A percentile compares a stretch with the other conserved stretches of the same genome.
phyloP scores from a whole-genome alignment of 2,113 vertebrate genomes.

The Melanerpes formicivorus region DNA sequence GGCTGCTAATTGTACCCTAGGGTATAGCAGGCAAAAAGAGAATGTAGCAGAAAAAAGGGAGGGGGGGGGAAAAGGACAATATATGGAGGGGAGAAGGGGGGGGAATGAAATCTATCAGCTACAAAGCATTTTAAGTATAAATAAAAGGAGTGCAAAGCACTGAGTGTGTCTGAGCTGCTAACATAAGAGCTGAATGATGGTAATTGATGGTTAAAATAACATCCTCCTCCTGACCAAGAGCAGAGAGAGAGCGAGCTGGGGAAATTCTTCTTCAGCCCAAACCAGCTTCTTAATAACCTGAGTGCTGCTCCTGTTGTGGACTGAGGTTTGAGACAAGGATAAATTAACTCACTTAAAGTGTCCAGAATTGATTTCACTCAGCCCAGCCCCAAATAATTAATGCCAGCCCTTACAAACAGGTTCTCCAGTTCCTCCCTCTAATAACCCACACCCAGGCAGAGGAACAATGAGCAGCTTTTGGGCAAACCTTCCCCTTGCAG shows the following conservation, averaged over 20 bases:
- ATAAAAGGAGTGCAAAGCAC: not conserved
- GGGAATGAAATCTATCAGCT: not conserved
- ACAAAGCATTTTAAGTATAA: conserved; percentile 12
- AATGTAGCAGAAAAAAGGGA: not conserved
- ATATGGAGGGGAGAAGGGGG: no score
- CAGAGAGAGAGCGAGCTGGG: not conserved
- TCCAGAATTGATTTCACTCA: not conserved
- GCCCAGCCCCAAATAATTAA: not conserved
- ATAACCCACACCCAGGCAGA: not conserved
- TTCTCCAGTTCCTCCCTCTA: not conserved
- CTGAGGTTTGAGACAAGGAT: not conserved
- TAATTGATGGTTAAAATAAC: not conserved
- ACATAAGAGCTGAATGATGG: not conserved
- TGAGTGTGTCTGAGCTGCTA: not conserved
- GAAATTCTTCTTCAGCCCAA: not conserved
- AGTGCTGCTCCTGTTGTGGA: not conserved
- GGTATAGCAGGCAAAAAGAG: not conserved
- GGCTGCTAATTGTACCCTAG: conserved; percentile 46
- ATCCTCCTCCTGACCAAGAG: not conserved
- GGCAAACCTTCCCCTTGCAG: not conserved
- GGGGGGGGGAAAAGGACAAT: not conserved
- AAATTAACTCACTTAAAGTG: not conserved
- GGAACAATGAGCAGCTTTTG: not conserved
- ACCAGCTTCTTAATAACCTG: not conserved
- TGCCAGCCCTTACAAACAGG: not conserved